These are phyloP conservation scores for Aspiorhynchus laticeps DNA, from an alignment of 2,113 vertebrate species.

Conservation along the genomic window DNA sequence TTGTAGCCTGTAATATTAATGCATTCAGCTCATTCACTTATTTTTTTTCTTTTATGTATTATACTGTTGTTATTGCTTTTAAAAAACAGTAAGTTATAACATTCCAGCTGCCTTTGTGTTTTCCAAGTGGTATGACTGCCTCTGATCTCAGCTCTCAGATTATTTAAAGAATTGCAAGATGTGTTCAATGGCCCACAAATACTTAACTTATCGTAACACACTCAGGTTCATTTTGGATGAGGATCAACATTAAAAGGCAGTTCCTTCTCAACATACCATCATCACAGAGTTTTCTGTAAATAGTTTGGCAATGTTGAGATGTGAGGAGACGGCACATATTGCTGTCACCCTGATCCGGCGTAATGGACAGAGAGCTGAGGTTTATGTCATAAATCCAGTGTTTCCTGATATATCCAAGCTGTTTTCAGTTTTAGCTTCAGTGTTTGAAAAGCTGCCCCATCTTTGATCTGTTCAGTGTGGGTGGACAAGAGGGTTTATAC, in stretches of 20 bases:
- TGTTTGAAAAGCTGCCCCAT: neutral
- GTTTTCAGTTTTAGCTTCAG: neutral
- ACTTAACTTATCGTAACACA: neutral
- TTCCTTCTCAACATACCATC: neutral
- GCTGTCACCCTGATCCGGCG: neutral
- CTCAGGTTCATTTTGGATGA: neutral
- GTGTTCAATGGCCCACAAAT: neutral
- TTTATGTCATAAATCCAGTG: conserved; percentile 11
- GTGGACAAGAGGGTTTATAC: neutral
- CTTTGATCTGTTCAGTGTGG: conserved; percentile 21
- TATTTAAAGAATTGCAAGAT: conserved; percentile 1
- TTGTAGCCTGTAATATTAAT: too few relatives aligned
- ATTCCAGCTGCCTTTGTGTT: neutral
- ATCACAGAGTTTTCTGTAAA: conserved; percentile 3
- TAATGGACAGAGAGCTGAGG: conserved; percentile 3
- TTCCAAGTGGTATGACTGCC: neutral
- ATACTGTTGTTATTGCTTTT: neutral
- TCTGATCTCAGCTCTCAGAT: neutral
- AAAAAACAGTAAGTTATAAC: neutral
- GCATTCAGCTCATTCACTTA: neutral
- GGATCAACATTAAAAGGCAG: neutral
- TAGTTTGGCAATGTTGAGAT: neutral
- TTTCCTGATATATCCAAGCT: conserved; percentile 2
- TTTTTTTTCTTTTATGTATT: neutral
- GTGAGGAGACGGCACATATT: neutral